Evolutionary conservation across 2,888 invertebrate genomes (phyloP).

Genomic region (Ceratothoa steindachneri): DNA sequence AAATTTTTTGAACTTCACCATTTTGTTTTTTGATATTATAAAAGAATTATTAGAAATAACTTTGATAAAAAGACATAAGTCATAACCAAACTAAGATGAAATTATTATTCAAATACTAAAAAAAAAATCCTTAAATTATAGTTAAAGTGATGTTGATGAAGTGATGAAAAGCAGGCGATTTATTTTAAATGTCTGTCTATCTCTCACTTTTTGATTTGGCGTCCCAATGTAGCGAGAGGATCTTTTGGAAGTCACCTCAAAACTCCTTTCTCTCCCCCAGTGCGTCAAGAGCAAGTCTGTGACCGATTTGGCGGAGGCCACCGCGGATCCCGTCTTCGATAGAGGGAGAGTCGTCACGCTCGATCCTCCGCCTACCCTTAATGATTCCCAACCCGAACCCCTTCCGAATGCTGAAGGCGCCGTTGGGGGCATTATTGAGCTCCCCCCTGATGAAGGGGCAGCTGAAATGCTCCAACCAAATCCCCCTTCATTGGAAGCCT

Average conservation of each 20-base stretch:
- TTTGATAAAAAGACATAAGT: too few relatives aligned
- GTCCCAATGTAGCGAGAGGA: too few relatives aligned
- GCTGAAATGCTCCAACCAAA: constrained; percentile 27
- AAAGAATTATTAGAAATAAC: too few relatives aligned
- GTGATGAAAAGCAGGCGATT: too few relatives aligned
- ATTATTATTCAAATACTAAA: too few relatives aligned
- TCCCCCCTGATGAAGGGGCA: constrained; percentile 30
- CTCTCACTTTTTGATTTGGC: too few relatives aligned
- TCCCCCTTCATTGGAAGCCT: not conserved
- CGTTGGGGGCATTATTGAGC: not conserved
- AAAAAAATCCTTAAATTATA: too few relatives aligned
- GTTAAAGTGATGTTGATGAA: too few relatives aligned
- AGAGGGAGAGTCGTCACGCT: constrained; percentile 38
- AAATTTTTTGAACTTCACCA: too few relatives aligned
- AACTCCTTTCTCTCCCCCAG: constrained; percentile 57
- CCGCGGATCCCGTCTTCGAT: constrained; percentile 78
- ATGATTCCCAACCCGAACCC: constrained; percentile 9
- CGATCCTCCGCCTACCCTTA: constrained; percentile 40
- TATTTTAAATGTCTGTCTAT: too few relatives aligned
- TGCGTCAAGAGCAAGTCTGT: constrained; percentile 97
- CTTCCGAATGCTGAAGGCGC: constrained; percentile 20
- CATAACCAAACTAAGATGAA: too few relatives aligned
- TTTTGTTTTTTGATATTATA: too few relatives aligned
- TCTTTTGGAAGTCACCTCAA: not conserved
- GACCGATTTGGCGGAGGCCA: constrained; percentile 91